phyloP scores from a whole-genome alignment of 2,888 invertebrate species.

The Limnephilus marmoratus region DNA sequence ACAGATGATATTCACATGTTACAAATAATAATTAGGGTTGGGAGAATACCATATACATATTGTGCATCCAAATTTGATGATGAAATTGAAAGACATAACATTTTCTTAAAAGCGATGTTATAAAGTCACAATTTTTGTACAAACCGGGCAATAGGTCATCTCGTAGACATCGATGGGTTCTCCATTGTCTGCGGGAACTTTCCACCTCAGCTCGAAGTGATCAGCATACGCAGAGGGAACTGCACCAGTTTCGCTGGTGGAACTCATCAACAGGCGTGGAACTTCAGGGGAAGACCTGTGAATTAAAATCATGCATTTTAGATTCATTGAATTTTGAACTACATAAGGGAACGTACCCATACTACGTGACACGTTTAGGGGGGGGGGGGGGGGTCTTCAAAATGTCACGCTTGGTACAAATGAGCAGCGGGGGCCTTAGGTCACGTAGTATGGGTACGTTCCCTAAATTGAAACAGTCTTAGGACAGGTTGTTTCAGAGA shows the following conservation, averaged over 20 bases:
- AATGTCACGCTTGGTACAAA: too few relatives aligned
- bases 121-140: constrained; percentile 67
- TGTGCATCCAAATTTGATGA: neutral
- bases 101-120: neutral
- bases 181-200: constrained; percentile 91
- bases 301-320: neutral
- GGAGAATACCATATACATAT: neutral
- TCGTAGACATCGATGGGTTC: constrained; percentile 91
- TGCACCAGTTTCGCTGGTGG: constrained; percentile 74
- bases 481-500: neutral
- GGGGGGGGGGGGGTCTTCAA: too few relatives aligned
- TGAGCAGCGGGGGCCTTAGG: too few relatives aligned
- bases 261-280: constrained; percentile 71
- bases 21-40: neutral
- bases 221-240: constrained; percentile 83
- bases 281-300: constrained; percentile 61
- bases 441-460: too few relatives aligned
- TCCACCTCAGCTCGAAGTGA: constrained; percentile 90
- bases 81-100: neutral
- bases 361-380: too few relatives aligned
- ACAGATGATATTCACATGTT: too few relatives aligned
- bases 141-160: constrained; percentile 88
- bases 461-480: neutral
- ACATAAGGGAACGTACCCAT: too few relatives aligned
- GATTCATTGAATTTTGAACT: neutral